A percentile compares a stretch with the other conserved stretches of the same genome.
phyloP scores from a whole-genome alignment of 2,113 vertebrate genomes.

The Pomatorhinus ruficollis region DNA sequence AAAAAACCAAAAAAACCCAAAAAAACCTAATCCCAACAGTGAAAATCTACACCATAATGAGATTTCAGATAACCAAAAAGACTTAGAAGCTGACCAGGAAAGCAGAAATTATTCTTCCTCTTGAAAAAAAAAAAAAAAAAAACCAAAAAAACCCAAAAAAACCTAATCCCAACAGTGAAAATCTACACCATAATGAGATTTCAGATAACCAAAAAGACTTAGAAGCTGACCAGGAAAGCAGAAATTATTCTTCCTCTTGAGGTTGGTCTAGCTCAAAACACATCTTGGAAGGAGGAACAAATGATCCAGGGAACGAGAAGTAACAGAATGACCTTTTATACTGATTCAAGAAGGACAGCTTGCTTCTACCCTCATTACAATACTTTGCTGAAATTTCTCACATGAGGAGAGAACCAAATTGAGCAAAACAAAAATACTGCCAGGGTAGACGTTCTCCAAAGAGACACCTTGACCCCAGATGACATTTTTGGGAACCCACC shows the following conservation, averaged over 20 bases:
- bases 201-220: background rate
- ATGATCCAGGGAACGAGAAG: background rate
- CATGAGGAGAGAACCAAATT: background rate
- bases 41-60: background rate
- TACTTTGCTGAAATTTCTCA: background rate
- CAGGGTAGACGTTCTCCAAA: background rate
- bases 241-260: background rate
- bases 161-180: background rate
- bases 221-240: background rate
- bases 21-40: background rate
- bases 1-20: background rate
- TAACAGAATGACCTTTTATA: background rate
- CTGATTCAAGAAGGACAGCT: background rate
- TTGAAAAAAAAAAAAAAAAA: background rate
- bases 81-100: background rate
- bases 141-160: background rate
- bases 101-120: background rate
- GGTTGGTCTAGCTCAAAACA: background rate
- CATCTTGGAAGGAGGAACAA: background rate
- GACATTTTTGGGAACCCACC: background rate
- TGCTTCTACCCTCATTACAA: background rate
- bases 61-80: background rate
- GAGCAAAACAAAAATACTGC: background rate
- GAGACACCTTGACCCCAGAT: background rate
- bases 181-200: background rate